Percentiles rank a stretch among this genome's conserved stretches.
These are phyloP conservation scores for Pongo abelii DNA, from an alignment of 2,113 vertebrate genomes.

Conservation along the genomic window DNA sequence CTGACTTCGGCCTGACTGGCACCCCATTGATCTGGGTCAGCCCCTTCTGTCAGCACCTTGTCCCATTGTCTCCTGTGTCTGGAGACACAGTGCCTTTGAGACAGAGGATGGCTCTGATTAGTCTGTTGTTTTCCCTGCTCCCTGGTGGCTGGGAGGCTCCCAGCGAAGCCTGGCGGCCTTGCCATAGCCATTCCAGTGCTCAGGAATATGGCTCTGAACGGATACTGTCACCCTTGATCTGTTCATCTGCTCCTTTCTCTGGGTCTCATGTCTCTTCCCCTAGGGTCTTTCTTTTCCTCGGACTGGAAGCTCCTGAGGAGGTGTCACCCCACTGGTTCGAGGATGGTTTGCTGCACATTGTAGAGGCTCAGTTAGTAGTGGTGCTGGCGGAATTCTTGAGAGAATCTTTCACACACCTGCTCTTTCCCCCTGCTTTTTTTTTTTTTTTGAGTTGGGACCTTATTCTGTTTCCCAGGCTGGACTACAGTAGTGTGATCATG, in stretches of 20 bases:
- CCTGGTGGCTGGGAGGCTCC: background rate
- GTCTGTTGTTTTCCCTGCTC: background rate
- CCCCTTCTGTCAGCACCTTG: background rate
- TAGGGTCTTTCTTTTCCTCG: background rate
- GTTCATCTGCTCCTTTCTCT: background rate
- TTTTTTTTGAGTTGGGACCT: background rate
- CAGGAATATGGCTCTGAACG: rapidly evolving
- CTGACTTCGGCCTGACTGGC: background rate
- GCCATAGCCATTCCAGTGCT: background rate
- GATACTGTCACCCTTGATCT: background rate
- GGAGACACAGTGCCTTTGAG: background rate
- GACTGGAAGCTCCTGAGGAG: background rate
- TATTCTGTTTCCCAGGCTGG: background rate
- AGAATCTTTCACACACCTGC: background rate
- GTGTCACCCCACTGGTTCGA: background rate
- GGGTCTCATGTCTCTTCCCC: background rate
- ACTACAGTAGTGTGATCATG: background rate
- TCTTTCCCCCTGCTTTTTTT: no score
- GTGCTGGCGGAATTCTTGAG: background rate
- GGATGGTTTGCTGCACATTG: background rate
- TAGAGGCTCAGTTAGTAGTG: background rate
- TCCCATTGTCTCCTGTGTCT: background rate
- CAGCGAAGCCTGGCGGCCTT: background rate
- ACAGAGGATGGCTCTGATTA: background rate
- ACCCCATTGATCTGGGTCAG: background rate